phyloP scores from a whole-genome alignment of 2,797 vertebrate species.

The Xenentodon cancila region DNA sequence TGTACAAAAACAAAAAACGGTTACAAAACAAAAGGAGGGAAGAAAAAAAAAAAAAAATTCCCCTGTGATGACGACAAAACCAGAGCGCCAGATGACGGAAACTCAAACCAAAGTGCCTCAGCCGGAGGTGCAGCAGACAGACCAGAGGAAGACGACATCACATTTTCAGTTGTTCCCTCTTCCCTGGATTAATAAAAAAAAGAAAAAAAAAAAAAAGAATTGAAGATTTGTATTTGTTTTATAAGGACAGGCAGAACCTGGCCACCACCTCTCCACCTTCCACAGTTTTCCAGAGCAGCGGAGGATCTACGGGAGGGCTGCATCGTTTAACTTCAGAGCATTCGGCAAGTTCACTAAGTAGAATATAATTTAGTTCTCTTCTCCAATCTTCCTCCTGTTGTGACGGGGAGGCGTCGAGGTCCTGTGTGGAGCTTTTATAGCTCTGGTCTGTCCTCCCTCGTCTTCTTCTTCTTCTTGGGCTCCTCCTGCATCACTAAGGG shows the following conservation, averaged over 20 bases:
- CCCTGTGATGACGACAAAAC: constrained; percentile 47
- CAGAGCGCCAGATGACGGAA: constrained; percentile 62
- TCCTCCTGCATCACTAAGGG: constrained; percentile 87
- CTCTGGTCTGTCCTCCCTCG: constrained; percentile 61
- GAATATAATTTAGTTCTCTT: constrained; percentile 81
- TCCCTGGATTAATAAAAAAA: constrained; percentile 30
- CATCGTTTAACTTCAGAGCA: constrained; percentile 75
- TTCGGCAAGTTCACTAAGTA: constrained; percentile 81
- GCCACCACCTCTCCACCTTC: constrained; percentile 51
- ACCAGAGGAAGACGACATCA: constrained; percentile 64
- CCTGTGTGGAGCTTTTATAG: constrained; percentile 82
- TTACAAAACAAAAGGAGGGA: constrained; percentile 56
- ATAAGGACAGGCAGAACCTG: constrained; percentile 62
- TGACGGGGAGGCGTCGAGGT: constrained; percentile 3
- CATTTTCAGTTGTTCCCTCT: constrained; percentile 71
- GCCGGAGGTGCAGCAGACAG: constrained; percentile 71
- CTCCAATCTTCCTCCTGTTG: constrained; percentile 41
- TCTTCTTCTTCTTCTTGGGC: constrained; percentile 92
- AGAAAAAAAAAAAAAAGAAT: neutral
- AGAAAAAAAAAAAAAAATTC: constrained; percentile 34
- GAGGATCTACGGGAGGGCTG: constrained; percentile 67
- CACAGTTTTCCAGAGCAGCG: constrained; percentile 74
- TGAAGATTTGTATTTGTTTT: neutral
- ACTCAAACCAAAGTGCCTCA: constrained; percentile 81
- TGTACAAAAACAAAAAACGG: constrained; percentile 84